Conservation (phyloP, 2,888 invertebrate genomes). For the Acrobasis suavella region DNA sequence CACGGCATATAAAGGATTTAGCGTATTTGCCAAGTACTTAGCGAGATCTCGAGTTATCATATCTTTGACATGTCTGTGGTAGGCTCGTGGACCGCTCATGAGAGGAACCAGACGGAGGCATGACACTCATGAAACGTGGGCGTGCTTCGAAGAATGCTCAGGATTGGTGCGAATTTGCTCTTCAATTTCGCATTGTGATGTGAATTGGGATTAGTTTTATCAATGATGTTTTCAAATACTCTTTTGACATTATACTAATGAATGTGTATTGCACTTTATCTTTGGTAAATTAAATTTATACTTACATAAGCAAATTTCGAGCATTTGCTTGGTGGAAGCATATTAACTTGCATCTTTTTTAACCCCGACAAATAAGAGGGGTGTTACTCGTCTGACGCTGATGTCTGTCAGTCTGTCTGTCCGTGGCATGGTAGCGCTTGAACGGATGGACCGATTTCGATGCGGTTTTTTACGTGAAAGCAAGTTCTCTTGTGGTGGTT, state of each 20-base stretch:
- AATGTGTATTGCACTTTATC: too few relatives aligned
- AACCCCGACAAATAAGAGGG: too few relatives aligned
- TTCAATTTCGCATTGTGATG: slow-evolving; percentile 30
- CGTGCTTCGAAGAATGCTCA: slow-evolving; percentile 49
- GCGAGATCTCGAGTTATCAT: slow-evolving; percentile 45
- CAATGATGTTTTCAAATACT: slow-evolving; percentile 24
- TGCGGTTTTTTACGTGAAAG: too few relatives aligned
- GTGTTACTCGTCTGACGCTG: too few relatives aligned
- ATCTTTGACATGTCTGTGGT: slow-evolving; percentile 49
- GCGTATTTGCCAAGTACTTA: slow-evolving; percentile 52
- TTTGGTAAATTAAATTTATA: too few relatives aligned
- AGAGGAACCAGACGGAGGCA: slow-evolving; percentile 39
- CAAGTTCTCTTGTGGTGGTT: too few relatives aligned
- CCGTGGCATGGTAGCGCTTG: too few relatives aligned
- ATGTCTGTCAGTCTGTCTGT: too few relatives aligned
- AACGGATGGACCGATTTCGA: too few relatives aligned
- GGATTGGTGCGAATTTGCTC: slow-evolving; percentile 49
- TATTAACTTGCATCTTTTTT: too few relatives aligned
- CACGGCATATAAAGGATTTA: slow-evolving; percentile 54
- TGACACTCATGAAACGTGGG: slow-evolving; percentile 69
- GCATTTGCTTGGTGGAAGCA: too few relatives aligned
- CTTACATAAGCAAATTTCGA: too few relatives aligned
- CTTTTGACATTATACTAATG: neutral
- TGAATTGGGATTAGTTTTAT: slow-evolving; percentile 43
- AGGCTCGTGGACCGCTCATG: slow-evolving; percentile 47